These are phyloP conservation scores for Chrysoperla carnea DNA, from an alignment of 1,140 invertebrate species.

Conservation along the genomic window DNA sequence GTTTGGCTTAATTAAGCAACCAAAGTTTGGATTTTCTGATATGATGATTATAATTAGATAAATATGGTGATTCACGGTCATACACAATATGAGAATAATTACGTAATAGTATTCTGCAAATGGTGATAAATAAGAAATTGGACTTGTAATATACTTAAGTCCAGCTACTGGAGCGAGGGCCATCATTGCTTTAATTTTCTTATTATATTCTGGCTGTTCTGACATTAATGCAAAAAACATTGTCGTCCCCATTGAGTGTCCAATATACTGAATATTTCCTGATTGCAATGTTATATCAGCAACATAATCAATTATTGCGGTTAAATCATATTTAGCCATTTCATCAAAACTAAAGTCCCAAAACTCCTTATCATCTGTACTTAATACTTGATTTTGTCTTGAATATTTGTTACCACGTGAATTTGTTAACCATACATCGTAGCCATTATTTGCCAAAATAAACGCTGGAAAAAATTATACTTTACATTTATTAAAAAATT, in stretches of 20 bases:
- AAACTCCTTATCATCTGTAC: conserved; percentile 23
- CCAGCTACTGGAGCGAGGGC: conserved; percentile 34
- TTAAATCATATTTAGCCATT: conserved; percentile 42
- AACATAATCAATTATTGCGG: conserved; percentile 39
- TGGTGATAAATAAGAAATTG: conserved; percentile 28
- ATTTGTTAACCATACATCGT: conserved; percentile 63
- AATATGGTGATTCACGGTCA: no score
- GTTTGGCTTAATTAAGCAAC: no score
- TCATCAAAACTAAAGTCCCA: conserved; percentile 39
- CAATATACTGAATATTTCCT: background rate
- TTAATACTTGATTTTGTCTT: conserved; percentile 31
- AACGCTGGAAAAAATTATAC: background rate
- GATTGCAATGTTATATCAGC: conserved; percentile 25
- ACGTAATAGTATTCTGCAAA: conserved; percentile 24
- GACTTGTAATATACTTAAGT: conserved; percentile 15
- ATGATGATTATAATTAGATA: no score
- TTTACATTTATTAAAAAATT: no score
- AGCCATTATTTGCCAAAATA: conserved; percentile 31
- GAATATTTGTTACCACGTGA: conserved; percentile 53
- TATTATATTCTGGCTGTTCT: conserved; percentile 27
- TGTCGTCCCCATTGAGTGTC: conserved; percentile 32
- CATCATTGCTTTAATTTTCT: conserved; percentile 27
- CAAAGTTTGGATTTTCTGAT: no score
- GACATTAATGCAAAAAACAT: conserved; percentile 30
- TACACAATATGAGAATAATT: no score